phyloP scores from a whole-genome alignment of 2,888 invertebrate species.

The Linnaemya vulpina region DNA sequence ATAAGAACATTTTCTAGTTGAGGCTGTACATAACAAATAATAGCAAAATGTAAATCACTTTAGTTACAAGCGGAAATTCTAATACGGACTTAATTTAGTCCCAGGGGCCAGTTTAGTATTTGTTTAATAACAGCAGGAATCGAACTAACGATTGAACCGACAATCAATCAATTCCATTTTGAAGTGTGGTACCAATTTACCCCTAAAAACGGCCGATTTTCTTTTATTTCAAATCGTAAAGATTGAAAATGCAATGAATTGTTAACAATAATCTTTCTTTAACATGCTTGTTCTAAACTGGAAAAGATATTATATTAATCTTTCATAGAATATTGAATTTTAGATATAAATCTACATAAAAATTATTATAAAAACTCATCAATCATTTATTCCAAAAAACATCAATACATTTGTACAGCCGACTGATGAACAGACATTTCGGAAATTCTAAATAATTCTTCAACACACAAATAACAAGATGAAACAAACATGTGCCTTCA shows the following conservation, averaged over 20 bases:
- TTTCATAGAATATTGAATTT: constrained; percentile 38
- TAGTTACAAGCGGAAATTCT: not conserved
- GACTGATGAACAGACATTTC: constrained; percentile 14
- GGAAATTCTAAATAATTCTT: constrained; percentile 38
- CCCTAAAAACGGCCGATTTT: not conserved
- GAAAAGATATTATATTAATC: not conserved
- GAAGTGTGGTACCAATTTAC: too few species aligned
- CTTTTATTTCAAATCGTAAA: not conserved
- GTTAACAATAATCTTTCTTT: not conserved
- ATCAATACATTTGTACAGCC: constrained; percentile 3
- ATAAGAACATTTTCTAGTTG: not conserved
- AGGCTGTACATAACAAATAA: not conserved
- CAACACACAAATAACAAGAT: constrained; percentile 37
- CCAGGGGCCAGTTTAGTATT: not conserved
- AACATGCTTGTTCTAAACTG: not conserved
- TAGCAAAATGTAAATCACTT: not conserved
- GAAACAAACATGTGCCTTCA: constrained; percentile 59
- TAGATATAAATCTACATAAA: constrained; percentile 35
- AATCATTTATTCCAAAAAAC: constrained; percentile 46
- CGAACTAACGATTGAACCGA: too few species aligned
- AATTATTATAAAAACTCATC: constrained; percentile 33
- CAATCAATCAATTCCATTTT: too few species aligned
- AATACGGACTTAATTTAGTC: not conserved
- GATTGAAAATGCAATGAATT: not conserved
- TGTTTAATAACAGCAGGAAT: too few species aligned